Base-by-base conservation (phyloP, 2,113 vertebrate genomes). In the Phrynocephalus versicolor region DNA sequence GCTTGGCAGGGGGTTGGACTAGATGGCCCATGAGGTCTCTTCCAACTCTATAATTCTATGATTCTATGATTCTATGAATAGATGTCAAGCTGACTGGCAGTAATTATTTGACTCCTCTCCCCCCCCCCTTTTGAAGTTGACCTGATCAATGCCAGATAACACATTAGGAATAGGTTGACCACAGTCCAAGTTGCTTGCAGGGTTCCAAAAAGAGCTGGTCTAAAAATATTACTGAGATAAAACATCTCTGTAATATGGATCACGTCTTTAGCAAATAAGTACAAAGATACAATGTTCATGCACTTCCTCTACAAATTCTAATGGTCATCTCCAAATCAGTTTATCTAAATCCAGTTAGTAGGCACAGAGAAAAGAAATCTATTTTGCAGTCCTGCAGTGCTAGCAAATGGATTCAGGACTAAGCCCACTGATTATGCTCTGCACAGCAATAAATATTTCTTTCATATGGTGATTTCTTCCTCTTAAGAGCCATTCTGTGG, bases 301-400 rank as follows among this genome's bases (percentile, higher is more conserved):
- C 58, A 81, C 80, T 86, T 74, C 39, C 78, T 6, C 58, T 73
- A 81, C 58, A 86, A 85, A 74, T 51, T 81, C 78, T 80, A 80
- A 86, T 81, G 78, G 71, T 86, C 84, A 86, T 83, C 23, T 90
- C 60, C 73, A 67, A 65, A 45, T 23, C 23, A 74, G 64, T 72
- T 85, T 51, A 72, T 83, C 62, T 80, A 80, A 85, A 86, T 86
- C 45, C 81, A 76, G 23, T 57, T 85, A 81, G n/a, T 75, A 89
- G 35, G 58, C 55, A 25, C 57, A 82, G 39, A 86, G 78, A 41
- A 37, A 88, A 84, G 14, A 60, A 19, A 15, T 33, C 51, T 80
- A 35, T 70, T 67, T 73, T 55, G 69, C 55, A 55, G 55, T 64
- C 27, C 74, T 86, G 78, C 81, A 83, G 62, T 75, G 30, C 67